Conservation (phyloP, 1,140 invertebrate genomes). For the Hycleus cichorii region DNA sequence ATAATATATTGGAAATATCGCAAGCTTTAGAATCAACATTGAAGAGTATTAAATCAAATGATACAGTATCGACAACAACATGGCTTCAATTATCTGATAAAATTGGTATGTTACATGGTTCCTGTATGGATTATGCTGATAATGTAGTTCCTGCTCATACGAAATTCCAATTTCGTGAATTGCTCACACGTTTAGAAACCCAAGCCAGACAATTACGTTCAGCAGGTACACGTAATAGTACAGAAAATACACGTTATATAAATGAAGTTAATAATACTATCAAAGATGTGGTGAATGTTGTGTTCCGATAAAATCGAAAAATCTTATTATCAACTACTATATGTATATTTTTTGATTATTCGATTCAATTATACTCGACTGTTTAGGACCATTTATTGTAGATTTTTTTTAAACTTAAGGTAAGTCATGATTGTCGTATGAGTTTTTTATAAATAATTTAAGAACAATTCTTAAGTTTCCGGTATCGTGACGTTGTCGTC, state of each 20-base stretch:
- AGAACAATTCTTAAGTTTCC: too few relatives aligned
- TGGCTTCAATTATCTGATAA: slow-evolving; percentile 83
- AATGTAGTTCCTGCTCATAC: slow-evolving; percentile 76
- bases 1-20: slow-evolving; percentile 63
- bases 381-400: slow-evolving; percentile 25
- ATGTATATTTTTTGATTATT: background rate
- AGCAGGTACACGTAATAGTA: slow-evolving; percentile 60
- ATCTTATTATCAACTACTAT: too few relatives aligned
- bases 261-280: slow-evolving; percentile 72
- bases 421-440: slow-evolving; percentile 2
- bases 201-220: slow-evolving; percentile 69
- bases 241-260: slow-evolving; percentile 60
- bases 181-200: slow-evolving; percentile 70
- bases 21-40: slow-evolving; percentile 59
- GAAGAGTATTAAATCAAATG: slow-evolving; percentile 52
- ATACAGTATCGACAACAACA: slow-evolving; percentile 52
- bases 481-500: too few relatives aligned
- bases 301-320: slow-evolving; percentile 57
- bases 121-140: slow-evolving; percentile 62
- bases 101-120: slow-evolving; percentile 67
- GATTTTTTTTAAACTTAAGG: slow-evolving; percentile 7
- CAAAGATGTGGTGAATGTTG: slow-evolving; percentile 71
- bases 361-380: slow-evolving; percentile 19
- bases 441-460: too few relatives aligned
- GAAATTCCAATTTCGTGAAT: slow-evolving; percentile 81